Base-by-base conservation (phyloP, 2,888 invertebrate genomes). In the Aphidius colemani region DNA sequence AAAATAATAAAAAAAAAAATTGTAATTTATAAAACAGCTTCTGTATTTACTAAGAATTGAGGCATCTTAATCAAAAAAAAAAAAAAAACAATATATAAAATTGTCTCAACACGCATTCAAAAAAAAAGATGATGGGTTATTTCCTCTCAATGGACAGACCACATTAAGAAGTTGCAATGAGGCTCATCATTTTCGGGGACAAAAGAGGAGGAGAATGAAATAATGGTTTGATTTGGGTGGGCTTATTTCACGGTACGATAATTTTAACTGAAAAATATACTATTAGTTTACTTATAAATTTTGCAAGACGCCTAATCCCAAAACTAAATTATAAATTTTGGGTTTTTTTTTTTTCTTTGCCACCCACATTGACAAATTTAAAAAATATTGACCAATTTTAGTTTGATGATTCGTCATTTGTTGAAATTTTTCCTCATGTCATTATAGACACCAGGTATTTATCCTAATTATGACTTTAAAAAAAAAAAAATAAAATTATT, bases 191-290 rank as follows among this genome's bases (percentile, higher is more conserved):
- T 61, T 58, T 51, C 55, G 30, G 5, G 30, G 30, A 30, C 30
- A 65, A 66, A 62, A 18, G 10, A 44, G 53, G 39, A 59, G 62
- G 30, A 64, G 53, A 63, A 41, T 55, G 56, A 43, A 50, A 40
- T 45, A 53, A 55, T 46, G 60, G 51, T 50, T 46, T 50, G 56
- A 45, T 64, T 49, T 68, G 67, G 68, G 67, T 67, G 70, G 71
- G 70, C 71, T 59, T 62, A 71, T 71, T 71, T 70, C 72, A 70
- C 69, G 72, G 67, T 65, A 70, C 67, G 64, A 69, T 71, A 70
- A 69, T 67, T 69, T 63, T 70, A 61, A 50, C 50, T 59, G 61
- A 67, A 53, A 44, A 55, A 7, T 50, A 40, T 66, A 50, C 64
- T 70, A 65, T 63, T 67, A 67, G 64, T 68, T 70, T 68, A 68